Evolutionary conservation across 2,113 vertebrate species (phyloP).

Genomic region (Zosterops borbonicus): DNA sequence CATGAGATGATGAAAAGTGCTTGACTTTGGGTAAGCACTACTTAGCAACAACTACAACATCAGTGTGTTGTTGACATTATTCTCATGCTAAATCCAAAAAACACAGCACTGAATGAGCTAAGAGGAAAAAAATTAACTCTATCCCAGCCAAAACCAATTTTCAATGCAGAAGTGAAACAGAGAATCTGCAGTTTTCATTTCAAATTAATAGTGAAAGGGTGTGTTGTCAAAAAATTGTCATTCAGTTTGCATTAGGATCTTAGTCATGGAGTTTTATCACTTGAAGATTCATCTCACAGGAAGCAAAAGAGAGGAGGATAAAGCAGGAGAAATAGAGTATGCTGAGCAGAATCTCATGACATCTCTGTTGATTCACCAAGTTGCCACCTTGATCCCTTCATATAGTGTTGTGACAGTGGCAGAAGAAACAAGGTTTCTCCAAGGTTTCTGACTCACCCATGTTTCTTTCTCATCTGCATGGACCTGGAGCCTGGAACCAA

Average conservation of each 20-base stretch:
- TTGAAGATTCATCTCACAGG: neutral
- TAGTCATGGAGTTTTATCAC: neutral
- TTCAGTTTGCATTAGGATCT: neutral
- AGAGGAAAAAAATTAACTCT: neutral
- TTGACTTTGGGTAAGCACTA: neutral
- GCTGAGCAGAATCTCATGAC: neutral
- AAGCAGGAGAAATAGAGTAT: neutral
- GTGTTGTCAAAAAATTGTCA: neutral
- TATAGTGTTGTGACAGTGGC: neutral
- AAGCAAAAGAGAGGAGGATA: neutral
- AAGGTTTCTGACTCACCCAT: neutral
- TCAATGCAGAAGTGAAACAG: neutral
- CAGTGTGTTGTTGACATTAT: neutral
- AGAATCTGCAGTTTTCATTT: neutral
- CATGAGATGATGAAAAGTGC: neutral
- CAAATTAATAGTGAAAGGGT: neutral
- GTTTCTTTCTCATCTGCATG: neutral
- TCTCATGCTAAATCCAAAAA: neutral
- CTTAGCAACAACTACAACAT: neutral
- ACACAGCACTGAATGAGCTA: neutral
- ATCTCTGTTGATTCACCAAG: neutral
- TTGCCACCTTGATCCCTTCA: neutral
- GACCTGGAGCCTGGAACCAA: neutral
- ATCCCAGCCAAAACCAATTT: neutral
- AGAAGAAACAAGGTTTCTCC: neutral